phyloP scores from a whole-genome alignment of 2,113 vertebrate genomes.

The Poeciliopsis retropinna region DNA sequence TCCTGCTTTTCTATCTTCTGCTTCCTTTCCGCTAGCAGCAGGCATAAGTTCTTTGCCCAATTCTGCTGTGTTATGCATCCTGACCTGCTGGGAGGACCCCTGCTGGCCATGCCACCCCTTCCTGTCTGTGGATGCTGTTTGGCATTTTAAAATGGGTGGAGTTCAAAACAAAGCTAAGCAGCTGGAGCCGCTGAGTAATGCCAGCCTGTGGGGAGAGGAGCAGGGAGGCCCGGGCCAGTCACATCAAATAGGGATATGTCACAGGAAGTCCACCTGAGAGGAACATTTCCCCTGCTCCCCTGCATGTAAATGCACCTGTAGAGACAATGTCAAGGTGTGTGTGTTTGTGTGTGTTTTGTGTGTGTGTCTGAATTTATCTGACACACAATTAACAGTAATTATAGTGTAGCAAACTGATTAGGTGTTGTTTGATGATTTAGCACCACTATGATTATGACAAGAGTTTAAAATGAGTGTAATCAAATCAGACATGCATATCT shows the following conservation, averaged over 20 bases:
- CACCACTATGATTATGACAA: background rate
- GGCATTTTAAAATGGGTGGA: slow-evolving; percentile 67
- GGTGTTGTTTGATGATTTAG: background rate
- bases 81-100: slow-evolving; percentile 52
- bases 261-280: slow-evolving; percentile 50
- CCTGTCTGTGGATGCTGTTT: slow-evolving; percentile 44
- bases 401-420: background rate
- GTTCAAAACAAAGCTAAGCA: slow-evolving; percentile 65
- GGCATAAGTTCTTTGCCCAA: background rate
- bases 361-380: background rate
- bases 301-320: slow-evolving; percentile 20
- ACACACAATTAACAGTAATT: slow-evolving; percentile 4
- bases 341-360: background rate
- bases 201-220: slow-evolving; percentile 39
- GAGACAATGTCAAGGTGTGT: slow-evolving; percentile 42
- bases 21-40: slow-evolving; percentile 2
- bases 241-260: slow-evolving; percentile 63
- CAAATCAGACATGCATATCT: background rate
- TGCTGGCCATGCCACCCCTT: slow-evolving; percentile 20
- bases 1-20: background rate
- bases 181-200: slow-evolving; percentile 62
- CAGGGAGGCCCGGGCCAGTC: slow-evolving; percentile 42
- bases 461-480: background rate
- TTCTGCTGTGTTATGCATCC: slow-evolving; percentile 7
- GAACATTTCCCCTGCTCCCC: slow-evolving; percentile 26